Evolutionary conservation across 1,140 invertebrate genomes (phyloP), one percentile per base, ranked within the genome.

Genomic region (Acyrthosiphon pisum): DNA sequence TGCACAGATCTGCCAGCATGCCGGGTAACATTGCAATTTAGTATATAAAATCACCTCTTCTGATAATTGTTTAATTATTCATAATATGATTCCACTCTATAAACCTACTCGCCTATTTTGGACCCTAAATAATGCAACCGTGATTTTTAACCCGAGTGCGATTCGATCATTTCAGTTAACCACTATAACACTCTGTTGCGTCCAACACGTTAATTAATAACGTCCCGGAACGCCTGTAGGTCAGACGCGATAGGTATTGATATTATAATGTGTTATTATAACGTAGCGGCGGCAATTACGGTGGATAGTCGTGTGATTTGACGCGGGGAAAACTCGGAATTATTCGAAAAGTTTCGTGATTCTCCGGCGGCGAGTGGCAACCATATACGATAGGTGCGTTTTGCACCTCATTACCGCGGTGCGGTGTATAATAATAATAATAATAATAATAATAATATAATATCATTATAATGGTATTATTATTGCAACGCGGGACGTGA

Each of bases 371-470:
- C 87, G 23, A 53, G 20, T 18, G 22, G 22, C 50, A 0, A 89
- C 87, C 87, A 20, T 35, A 37, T 35, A 48, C 84, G 44, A 48
- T 68, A n/a, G 60, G 60, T 30, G 44, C 14, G 44, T 89, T 37
- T 89, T 89, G 86, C 87, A 53, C n/a, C 87, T 89, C 48, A 44
- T 89, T 89, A 89, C 44, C 86, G 60, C 30, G 26, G 48, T 50
- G 60, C 14, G 48, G 11, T 18, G 11, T 68, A 6, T 68, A n/a
- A 68, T 68, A n/a, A n/a, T 68, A 68, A 68, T n/a, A 46, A 46
- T 46, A 46, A 46, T 46, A 46, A 68, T 68, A n/a, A 37, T 37
- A 37, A 2, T 37, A 37, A 68, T 68, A 2, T 37, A 37, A 68
- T 68, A 68, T 68, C 60, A 18, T 68, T 68, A 68, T n/a, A 68